Evolutionary conservation across 2,797 vertebrate genomes (phyloP).

Genomic region (Sebastes nivosus): DNA sequence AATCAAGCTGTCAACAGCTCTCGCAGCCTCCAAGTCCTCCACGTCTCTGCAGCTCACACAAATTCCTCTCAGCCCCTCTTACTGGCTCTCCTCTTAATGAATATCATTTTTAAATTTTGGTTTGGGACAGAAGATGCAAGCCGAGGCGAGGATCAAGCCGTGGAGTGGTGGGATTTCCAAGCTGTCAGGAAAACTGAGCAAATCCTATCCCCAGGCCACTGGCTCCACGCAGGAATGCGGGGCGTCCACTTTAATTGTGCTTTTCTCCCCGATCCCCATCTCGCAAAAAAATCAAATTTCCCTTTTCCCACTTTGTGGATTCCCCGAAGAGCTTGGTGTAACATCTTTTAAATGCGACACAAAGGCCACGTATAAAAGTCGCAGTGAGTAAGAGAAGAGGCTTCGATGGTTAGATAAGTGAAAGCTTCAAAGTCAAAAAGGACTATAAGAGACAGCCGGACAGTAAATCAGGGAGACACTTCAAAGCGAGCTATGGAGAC

Average conservation of each 20-base stretch:
- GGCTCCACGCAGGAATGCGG: constrained; percentile 75
- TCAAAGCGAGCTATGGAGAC: constrained; percentile 65
- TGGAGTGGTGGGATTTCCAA: constrained; percentile 73
- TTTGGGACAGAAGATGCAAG: constrained; percentile 60
- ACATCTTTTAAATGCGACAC: constrained; percentile 59
- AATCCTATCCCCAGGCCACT: constrained; percentile 74
- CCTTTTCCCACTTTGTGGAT: constrained; percentile 70
- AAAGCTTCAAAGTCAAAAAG: constrained; percentile 67
- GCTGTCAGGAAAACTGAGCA: constrained; percentile 72
- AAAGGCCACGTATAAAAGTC: constrained; percentile 55
- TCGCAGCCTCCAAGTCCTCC: background rate
- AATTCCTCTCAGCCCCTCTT: constrained; percentile 16
- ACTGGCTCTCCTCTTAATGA: constrained; percentile 33
- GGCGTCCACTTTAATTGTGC: constrained; percentile 72
- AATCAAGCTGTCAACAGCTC: constrained; percentile 31
- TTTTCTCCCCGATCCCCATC: constrained; percentile 67
- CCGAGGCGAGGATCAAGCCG: constrained; percentile 71
- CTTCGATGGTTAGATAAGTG: constrained; percentile 56
- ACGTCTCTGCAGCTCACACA: constrained; percentile 7
- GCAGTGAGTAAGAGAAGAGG: constrained; percentile 48
- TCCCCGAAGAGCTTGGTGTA: constrained; percentile 60
- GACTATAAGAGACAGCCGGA: constrained; percentile 67
- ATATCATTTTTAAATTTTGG: constrained; percentile 64
- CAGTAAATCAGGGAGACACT: constrained; percentile 71
- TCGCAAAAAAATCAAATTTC: constrained; percentile 78